Percentiles rank a stretch among this genome's conserved stretches.
These are phyloP conservation scores for Synanthedon myopaeformis DNA, from an alignment of 2,888 invertebrate genomes.

Conservation along the genomic window DNA sequence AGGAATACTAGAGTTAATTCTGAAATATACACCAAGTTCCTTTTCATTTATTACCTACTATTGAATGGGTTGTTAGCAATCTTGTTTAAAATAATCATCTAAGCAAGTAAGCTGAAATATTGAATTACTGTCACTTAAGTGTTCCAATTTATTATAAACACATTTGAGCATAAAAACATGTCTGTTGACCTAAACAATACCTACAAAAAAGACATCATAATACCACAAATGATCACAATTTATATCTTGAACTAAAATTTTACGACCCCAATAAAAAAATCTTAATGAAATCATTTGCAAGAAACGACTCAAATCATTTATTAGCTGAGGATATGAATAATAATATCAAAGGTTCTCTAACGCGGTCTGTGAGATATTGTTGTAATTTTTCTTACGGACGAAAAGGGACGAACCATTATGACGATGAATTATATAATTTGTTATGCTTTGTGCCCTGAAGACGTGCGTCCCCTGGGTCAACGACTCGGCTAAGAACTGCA, in stretches of 20 bases:
- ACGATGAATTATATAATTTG: slow-evolving; percentile 38
- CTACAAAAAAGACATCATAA: too few relatives aligned
- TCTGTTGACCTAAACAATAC: too few relatives aligned
- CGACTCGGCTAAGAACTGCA: too few relatives aligned
- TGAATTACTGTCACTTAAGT: too few relatives aligned
- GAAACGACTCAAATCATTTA: slow-evolving; percentile 1
- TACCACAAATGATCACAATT: not conserved
- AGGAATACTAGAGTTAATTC: too few relatives aligned
- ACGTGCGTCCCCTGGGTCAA: not conserved
- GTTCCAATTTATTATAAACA: too few relatives aligned
- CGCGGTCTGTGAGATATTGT: slow-evolving; percentile 26
- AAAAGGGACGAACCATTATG: slow-evolving; percentile 26
- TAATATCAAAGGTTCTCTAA: slow-evolving; percentile 21
- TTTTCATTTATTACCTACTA: too few relatives aligned
- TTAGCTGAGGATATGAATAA: slow-evolving; percentile 4
- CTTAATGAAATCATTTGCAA: slow-evolving; percentile 2
- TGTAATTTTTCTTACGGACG: slow-evolving; percentile 27
- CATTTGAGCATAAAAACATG: too few relatives aligned
- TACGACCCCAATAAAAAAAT: not conserved
- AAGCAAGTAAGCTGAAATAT: too few relatives aligned
- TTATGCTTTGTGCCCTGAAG: slow-evolving; percentile 27
- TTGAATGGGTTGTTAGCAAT: too few relatives aligned
- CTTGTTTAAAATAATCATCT: too few relatives aligned
- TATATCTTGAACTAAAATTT: not conserved
- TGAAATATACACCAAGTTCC: too few relatives aligned